Percentiles rank a stretch among this genome's conserved stretches.
Evolutionary conservation across 2,113 vertebrate genomes (phyloP).

Genomic region (Brachypteracias leptosomus): DNA sequence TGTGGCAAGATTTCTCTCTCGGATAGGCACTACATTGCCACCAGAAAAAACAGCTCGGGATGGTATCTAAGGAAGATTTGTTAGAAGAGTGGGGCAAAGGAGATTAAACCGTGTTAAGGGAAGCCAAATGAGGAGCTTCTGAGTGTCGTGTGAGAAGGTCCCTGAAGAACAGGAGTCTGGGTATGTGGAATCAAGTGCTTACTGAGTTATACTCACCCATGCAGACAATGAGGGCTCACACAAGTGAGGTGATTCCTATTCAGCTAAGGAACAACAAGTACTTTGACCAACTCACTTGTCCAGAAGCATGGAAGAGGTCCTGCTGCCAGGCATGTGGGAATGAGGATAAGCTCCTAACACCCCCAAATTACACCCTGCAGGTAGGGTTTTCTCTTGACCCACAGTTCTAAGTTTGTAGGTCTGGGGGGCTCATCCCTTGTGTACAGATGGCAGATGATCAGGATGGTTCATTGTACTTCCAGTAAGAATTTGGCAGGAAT

Average conservation of each 20-base stretch:
- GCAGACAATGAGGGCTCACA: neutral
- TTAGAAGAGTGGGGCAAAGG: neutral
- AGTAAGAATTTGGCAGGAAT: neutral
- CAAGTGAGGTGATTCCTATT: too few relatives aligned
- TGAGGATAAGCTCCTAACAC: neutral
- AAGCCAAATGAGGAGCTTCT: neutral
- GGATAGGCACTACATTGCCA: neutral
- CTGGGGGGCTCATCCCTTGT: neutral
- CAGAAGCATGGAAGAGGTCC: neutral
- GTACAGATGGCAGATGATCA: too few relatives aligned
- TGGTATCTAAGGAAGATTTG: neutral
- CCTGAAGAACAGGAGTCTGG: neutral
- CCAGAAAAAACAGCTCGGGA: neutral
- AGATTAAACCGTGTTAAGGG: neutral
- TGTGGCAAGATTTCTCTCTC: neutral
- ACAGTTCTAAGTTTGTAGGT: neutral
- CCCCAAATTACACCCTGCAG: neutral
- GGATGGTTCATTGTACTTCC: neutral
- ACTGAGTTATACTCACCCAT: neutral
- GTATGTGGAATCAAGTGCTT: neutral
- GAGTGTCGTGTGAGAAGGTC: neutral
- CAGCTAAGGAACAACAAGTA: too few relatives aligned
- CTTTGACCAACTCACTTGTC: neutral
- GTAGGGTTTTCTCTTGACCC: neutral
- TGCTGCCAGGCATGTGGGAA: neutral